Conservation (phyloP, 92 coral and sea anemone genomes). For the Muricea muricata region DNA sequence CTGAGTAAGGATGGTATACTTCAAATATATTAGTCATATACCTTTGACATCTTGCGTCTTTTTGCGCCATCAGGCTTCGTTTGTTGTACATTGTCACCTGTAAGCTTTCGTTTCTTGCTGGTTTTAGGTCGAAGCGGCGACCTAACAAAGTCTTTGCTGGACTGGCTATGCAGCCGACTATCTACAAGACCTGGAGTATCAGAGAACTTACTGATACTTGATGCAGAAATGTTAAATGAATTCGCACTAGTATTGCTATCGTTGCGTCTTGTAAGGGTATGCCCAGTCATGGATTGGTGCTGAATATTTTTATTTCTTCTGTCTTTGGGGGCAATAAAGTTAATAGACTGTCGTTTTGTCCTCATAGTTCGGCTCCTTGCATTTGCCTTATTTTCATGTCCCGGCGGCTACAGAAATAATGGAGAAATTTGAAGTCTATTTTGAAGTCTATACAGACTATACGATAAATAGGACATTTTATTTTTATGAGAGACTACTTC, state of each 20-base stretch:
- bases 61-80: neutral
- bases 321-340: neutral
- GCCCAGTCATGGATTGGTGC: slow-evolving; percentile 1
- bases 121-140: neutral
- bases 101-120: neutral
- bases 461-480: no score
- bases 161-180: neutral
- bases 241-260: neutral
- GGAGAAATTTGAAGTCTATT: no score
- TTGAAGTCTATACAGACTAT: no score
- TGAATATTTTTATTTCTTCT: neutral
- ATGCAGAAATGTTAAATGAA: neutral
- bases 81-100: neutral
- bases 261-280: neutral
- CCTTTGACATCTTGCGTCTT: neutral
- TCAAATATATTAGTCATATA: no score
- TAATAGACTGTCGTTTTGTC: neutral
- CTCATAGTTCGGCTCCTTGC: neutral
- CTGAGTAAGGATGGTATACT: no score
- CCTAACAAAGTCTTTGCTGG: neutral
- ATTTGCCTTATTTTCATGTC: neutral
- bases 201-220: neutral
- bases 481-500: no score
- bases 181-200: neutral
- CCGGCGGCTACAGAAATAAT: no score